phyloP scores from a whole-genome alignment of 2,113 vertebrate genomes.

The Oophaga pumilio region DNA sequence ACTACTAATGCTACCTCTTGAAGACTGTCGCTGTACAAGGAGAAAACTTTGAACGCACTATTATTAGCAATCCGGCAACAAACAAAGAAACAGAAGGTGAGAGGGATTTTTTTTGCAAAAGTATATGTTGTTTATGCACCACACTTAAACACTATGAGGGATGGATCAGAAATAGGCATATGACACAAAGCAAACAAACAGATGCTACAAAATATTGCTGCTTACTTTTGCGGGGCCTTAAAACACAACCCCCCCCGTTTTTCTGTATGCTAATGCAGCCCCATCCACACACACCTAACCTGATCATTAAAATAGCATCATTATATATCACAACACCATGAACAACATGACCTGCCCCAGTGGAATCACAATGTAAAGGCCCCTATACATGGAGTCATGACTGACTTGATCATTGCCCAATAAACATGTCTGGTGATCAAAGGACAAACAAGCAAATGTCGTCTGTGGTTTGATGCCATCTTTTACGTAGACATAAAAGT shows the following conservation, averaged over 20 bases:
- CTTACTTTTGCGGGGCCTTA: neutral
- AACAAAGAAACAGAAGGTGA: slow-evolving; percentile 10
- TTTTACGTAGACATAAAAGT: too few species aligned
- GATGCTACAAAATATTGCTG: neutral
- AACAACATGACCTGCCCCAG: neutral
- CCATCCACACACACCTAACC: neutral
- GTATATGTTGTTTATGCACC: neutral
- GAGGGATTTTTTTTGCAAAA: neutral
- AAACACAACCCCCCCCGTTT: neutral
- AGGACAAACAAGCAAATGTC: too few species aligned
- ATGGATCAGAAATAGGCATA: neutral
- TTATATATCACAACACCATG: neutral
- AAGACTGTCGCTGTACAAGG: neutral
- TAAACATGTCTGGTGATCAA: too few species aligned
- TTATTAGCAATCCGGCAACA: neutral
- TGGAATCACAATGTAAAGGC: neutral
- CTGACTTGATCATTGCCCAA: too few species aligned
- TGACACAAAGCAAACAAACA: neutral
- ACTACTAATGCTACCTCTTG: neutral
- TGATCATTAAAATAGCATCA: neutral
- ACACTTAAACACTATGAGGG: neutral
- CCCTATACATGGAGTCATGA: neutral
- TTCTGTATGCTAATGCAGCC: neutral
- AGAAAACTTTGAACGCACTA: neutral
- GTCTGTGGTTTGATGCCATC: too few species aligned